A percentile compares a stretch with the other conserved stretches of the same genome.
Conservation (phyloP, 2,888 invertebrate species). For the Polymixis flavicincta region DNA sequence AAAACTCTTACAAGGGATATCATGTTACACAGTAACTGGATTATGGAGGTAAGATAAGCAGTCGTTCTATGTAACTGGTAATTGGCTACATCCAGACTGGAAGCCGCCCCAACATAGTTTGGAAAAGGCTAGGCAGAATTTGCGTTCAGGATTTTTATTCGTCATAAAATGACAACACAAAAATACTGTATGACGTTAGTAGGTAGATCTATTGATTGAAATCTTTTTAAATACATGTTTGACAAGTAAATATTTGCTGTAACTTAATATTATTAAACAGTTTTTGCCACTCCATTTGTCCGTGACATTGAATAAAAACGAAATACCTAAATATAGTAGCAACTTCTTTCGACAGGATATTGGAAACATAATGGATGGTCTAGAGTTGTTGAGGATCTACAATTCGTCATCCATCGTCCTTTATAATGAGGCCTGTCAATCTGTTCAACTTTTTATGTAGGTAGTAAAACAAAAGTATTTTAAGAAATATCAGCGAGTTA, state of each 20-base stretch:
- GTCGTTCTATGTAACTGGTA: background rate
- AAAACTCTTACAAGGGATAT: too few species aligned
- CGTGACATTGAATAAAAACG: constrained; percentile 15
- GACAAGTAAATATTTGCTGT: constrained; percentile 34
- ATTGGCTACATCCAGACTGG: background rate
- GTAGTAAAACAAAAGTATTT: background rate
- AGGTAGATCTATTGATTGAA: constrained; percentile 28
- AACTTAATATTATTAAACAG: constrained; percentile 35
- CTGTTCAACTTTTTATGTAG: background rate
- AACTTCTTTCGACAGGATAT: constrained; percentile 13
- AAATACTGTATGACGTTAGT: too few species aligned
- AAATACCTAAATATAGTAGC: background rate
- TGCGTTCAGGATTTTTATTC: background rate
- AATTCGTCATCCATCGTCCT: constrained; percentile 5
- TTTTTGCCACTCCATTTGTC: constrained; percentile 26
- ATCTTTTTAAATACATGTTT: constrained; percentile 19
- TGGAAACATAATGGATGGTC: constrained; percentile 11
- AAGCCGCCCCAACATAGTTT: background rate
- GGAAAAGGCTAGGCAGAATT: background rate
- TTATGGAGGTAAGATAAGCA: background rate
- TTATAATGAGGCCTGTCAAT: constrained; percentile 43
- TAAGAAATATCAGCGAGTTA: background rate
- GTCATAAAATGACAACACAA: constrained; percentile 12
- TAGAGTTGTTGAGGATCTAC: background rate
- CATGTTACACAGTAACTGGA: background rate